Conservation (phyloP, 35 echinoderm and acorn worm genomes). For the Diadema setosum region DNA sequence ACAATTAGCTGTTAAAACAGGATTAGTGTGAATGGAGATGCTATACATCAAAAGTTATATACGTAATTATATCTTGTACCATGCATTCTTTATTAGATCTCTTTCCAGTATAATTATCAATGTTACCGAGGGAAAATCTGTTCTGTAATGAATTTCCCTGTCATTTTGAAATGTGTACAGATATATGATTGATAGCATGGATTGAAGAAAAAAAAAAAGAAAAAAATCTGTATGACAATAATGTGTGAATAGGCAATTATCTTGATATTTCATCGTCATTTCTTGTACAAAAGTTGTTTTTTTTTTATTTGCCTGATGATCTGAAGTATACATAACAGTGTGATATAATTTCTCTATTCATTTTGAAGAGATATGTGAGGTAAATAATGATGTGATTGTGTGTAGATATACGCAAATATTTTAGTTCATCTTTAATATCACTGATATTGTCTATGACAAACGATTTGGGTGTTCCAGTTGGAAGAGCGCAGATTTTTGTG, state of each 20-base stretch:
- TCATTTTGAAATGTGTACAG: constrained; percentile 24
- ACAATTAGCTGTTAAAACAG: not conserved
- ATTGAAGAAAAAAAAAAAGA: not conserved
- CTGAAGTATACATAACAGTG: constrained; percentile 6
- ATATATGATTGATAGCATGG: constrained; percentile 22
- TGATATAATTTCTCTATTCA: constrained; percentile 13
- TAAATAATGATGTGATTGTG: not conserved
- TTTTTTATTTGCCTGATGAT: constrained; percentile 18
- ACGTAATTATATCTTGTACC: not conserved
- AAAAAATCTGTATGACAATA: not conserved
- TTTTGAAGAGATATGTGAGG: not conserved
- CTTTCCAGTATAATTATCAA: not conserved
- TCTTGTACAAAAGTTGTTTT: constrained; percentile 23
- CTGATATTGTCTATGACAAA: no score
- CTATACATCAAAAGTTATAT: constrained; percentile 22
- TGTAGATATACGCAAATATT: constrained; percentile 26
- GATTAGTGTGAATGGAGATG: not conserved
- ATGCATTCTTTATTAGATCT: constrained; percentile 22
- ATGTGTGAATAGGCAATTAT: not conserved
- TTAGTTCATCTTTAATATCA: not conserved
- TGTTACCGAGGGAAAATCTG: not conserved
- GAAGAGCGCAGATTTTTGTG: not conserved
- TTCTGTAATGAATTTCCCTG: constrained; percentile 24
- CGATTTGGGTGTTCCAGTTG: not conserved
- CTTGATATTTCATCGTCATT: not conserved